Percentiles rank a stretch among this genome's conserved stretches.
Conservation (phyloP, 2,888 invertebrate genomes). For the Thereva unica region DNA sequence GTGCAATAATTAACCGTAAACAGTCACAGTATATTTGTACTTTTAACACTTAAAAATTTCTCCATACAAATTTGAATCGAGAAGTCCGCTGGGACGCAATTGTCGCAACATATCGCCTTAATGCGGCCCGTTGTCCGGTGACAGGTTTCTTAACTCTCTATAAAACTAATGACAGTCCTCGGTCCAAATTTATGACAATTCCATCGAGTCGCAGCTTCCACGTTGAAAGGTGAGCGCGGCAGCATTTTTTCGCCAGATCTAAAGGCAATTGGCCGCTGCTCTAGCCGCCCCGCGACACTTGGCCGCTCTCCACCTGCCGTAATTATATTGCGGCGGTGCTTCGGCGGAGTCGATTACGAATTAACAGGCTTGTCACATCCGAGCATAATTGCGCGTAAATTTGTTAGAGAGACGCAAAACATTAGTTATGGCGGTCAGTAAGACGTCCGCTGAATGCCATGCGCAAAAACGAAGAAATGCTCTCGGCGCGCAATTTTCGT, state of each 20-base stretch:
- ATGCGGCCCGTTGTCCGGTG: background rate
- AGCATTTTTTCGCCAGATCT: constrained; percentile 5
- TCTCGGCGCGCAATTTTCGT: constrained; percentile 11
- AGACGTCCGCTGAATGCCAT: constrained; percentile 1
- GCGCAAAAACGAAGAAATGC: constrained; percentile 15
- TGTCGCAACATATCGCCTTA: constrained; percentile 6
- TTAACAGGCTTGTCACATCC: constrained; percentile 35
- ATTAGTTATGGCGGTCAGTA: constrained; percentile 28
- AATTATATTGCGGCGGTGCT: constrained; percentile 26
- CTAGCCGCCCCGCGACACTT: constrained; percentile 16
- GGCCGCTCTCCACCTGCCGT: background rate
- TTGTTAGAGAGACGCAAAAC: constrained; percentile 28
- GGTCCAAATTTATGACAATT: constrained; percentile 24
- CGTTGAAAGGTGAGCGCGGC: background rate
- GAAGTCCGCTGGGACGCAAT: constrained; percentile 10
- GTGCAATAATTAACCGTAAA: constrained; percentile 33
- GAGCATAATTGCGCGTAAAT: constrained; percentile 36
- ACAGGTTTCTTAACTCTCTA: constrained; percentile 19
- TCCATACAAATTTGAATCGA: constrained; percentile 22
- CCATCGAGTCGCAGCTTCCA: constrained; percentile 12
- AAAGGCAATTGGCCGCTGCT: background rate
- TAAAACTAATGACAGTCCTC: constrained; percentile 9
- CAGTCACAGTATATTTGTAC: constrained; percentile 26
- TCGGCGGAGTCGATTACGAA: constrained; percentile 21
- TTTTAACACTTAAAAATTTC: constrained; percentile 35